Evolutionary conservation across 1,140 invertebrate genomes (phyloP), one percentile per base, ranked within the genome.

Genomic region (Danaus plexippus): DNA sequence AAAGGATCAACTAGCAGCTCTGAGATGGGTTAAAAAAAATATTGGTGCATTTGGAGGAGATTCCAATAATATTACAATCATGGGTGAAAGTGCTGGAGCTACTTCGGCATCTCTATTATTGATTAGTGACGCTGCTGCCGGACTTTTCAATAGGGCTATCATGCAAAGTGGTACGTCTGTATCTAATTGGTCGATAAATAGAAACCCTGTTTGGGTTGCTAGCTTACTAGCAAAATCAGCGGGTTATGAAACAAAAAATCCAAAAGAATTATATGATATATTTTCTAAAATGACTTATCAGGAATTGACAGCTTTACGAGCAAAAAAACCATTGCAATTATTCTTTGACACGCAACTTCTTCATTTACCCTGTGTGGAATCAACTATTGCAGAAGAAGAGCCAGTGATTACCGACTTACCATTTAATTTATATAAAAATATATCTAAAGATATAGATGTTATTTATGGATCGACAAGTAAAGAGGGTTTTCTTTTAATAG

Each of bases 141-240:
- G 83, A 7, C 59, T 88, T 5, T 85, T 86, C 53, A 66, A 80
- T n/a, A 84, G 64, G 70, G 77, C 63, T 2, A 92, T 93, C 47
- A 64, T 89, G 32, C 89, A 91, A 85, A 92, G 92, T 77, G 93
- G 94, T 1, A 90, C 91, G 3, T 89, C 92, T 1, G 73, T 92
- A 11, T 89, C 89, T 59, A 88, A 89, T 51, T 93, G 92, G 91
- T 88, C 90, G 8, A 73, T 82, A 32, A 79, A 84, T 40, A 75
- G 73, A 52, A 70, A 86, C 22, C 81, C 84, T 7, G 13, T 83
- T 7, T 65, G 71, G 66, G 56, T 77, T 11, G 80, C 86, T 0
- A 78, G 75, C 59, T 61, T 84, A 2, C 53, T 83, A 43, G 77
- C 73, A 0, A 74, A 80, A 73, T 54, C 59, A 9, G 52, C 82